Percentiles rank a stretch among this genome's conserved stretches.
Conservation (phyloP, 1,140 invertebrate species). For the Dryas iulia region DNA sequence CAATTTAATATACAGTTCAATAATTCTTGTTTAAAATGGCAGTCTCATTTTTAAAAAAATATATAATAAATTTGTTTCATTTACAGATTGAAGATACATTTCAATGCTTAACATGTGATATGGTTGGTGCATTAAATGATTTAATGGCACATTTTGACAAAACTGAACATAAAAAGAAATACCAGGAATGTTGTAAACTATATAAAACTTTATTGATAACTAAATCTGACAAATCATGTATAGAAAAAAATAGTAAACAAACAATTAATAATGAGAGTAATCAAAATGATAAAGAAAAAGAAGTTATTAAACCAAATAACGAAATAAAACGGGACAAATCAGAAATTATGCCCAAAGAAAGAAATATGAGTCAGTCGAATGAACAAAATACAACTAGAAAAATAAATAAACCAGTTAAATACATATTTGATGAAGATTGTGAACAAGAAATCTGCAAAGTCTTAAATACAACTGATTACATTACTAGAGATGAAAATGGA, state of each 20-base stretch:
- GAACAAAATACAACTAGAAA: no score
- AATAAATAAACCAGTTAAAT: background rate
- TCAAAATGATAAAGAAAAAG: background rate
- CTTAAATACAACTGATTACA: slow-evolving; percentile 4
- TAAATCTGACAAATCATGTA: background rate
- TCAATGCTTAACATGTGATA: slow-evolving; percentile 33
- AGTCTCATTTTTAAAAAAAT: slow-evolving; percentile 1
- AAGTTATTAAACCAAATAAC: background rate
- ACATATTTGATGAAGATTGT: slow-evolving; percentile 2
- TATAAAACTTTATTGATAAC: background rate
- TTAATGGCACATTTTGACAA: slow-evolving; percentile 20
- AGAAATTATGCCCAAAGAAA: background rate
- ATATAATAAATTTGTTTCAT: background rate
- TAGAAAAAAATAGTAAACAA: background rate
- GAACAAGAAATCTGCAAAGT: slow-evolving; percentile 12
- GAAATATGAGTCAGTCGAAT: no score
- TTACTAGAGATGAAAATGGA: slow-evolving; percentile 1
- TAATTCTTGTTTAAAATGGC: no score
- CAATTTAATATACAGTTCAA: no score
- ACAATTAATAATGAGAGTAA: background rate
- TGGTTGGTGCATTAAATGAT: slow-evolving; percentile 3
- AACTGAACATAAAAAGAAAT: slow-evolving; percentile 20
- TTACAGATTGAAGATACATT: slow-evolving; percentile 32
- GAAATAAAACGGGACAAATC: background rate
- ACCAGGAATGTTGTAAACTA: slow-evolving; percentile 9